Evolutionary conservation across 1,140 invertebrate species (phyloP).

Genomic region (Anagrus nilaparvatae): DNA sequence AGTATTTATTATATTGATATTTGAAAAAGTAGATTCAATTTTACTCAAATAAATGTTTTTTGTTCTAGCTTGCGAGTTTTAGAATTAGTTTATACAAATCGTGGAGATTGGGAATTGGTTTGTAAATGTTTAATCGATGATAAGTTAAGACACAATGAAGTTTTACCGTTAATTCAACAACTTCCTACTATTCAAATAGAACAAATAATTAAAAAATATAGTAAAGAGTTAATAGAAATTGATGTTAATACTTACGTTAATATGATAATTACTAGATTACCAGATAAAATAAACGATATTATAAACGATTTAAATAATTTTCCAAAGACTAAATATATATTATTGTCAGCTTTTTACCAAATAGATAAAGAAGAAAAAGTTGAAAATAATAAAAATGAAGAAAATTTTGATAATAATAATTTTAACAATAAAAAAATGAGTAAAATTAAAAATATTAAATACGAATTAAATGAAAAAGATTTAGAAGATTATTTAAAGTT

Average conservation of each 20-base stretch:
- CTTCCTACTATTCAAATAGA: conserved; percentile 28
- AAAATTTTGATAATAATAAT: conserved; percentile 19
- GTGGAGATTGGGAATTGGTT: conserved; percentile 37
- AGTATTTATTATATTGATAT: conserved; percentile 17
- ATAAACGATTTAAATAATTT: conserved; percentile 35
- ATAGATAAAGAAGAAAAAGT: not conserved
- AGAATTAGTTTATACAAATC: conserved; percentile 32
- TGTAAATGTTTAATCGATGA: conserved; percentile 35
- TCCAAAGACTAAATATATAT: conserved; percentile 44
- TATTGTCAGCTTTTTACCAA: conserved; percentile 51
- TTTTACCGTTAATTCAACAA: conserved; percentile 34
- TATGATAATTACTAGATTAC: conserved; percentile 25
- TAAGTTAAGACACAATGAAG: conserved; percentile 27
- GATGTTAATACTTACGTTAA: conserved; percentile 27
- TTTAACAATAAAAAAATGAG: conserved; percentile 30
- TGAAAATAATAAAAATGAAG: not conserved
- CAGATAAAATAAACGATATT: conserved; percentile 27
- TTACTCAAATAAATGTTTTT: conserved; percentile 16
- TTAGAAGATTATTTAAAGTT: conserved; percentile 57
- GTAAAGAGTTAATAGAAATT: conserved; percentile 22
- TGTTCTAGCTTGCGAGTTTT: conserved; percentile 33
- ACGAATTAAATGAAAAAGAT: conserved; percentile 42
- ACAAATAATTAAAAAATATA: conserved; percentile 24
- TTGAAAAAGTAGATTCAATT: conserved; percentile 3
- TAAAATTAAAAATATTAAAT: conserved; percentile 17